Conservation (phyloP, 2,888 invertebrate genomes). For the Exephanes ischioxanthus region DNA sequence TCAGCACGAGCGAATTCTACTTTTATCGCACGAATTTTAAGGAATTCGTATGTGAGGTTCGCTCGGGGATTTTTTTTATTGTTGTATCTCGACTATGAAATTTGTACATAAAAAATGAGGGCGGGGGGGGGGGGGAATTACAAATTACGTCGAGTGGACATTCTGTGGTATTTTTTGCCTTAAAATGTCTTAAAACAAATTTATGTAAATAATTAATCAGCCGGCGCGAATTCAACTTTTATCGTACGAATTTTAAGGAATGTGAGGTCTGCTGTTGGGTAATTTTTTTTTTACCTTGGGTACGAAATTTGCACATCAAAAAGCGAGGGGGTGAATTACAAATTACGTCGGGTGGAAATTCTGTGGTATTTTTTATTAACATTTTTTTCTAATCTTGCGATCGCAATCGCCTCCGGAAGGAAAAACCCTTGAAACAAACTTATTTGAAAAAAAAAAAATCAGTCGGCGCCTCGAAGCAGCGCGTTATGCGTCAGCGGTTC, state of each 20-base stretch:
- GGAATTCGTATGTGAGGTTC: neutral
- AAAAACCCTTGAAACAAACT: neutral
- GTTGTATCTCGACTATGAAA: no score
- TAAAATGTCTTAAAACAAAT: no score
- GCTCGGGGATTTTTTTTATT: no score
- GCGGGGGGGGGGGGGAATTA: neutral
- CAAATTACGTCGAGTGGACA: neutral
- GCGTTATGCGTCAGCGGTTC: neutral
- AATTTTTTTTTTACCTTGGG: no score
- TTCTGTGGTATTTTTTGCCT: no score
- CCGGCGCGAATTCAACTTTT: no score
- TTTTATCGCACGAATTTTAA: neutral
- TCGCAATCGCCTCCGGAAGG: neutral
- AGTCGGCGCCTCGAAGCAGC: neutral
- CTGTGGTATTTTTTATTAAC: no score
- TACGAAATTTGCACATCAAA: neutral
- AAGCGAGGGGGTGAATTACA: neutral
- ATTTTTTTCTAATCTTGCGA: neutral
- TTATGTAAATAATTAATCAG: neutral
- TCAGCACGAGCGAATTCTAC: neutral
- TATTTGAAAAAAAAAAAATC: constrained; percentile 3
- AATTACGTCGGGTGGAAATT: neutral
- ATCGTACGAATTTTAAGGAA: no score
- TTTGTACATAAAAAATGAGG: neutral
- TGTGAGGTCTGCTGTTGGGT: no score